Conservation (phyloP, 1,140 invertebrate genomes). For the Potamilus streckersoni region DNA sequence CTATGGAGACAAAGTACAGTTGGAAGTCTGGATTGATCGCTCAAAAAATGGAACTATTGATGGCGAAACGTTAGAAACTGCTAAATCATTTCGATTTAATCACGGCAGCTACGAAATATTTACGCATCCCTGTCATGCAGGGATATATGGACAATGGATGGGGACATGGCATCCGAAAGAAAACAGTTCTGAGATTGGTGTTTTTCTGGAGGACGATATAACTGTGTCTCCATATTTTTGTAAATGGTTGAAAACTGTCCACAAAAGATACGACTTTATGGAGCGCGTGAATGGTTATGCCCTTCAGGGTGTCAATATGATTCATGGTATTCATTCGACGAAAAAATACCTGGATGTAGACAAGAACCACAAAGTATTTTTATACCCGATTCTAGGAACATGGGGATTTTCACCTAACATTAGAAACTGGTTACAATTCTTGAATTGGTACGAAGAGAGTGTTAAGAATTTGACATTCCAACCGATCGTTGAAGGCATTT, state of each 20-base stretch:
- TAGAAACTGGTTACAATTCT: slow-evolving; percentile 2
- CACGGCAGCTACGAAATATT: slow-evolving; percentile 33
- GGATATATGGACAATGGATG: slow-evolving; percentile 47
- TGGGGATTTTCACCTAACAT: slow-evolving; percentile 12
- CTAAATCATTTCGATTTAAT: slow-evolving; percentile 34
- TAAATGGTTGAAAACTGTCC: slow-evolving; percentile 42
- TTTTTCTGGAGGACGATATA: slow-evolving; percentile 50
- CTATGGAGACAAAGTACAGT: slow-evolving; percentile 24
- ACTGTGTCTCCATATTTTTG: slow-evolving; percentile 45
- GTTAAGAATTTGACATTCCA: not conserved
- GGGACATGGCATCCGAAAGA: slow-evolving; percentile 33
- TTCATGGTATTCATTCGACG: slow-evolving; percentile 9
- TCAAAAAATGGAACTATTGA: slow-evolving; percentile 15
- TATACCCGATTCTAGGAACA: slow-evolving; percentile 13
- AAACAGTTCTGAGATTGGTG: slow-evolving; percentile 35
- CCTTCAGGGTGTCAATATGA: slow-evolving; percentile 28
- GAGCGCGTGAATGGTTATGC: slow-evolving; percentile 33
- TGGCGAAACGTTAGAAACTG: slow-evolving; percentile 17
- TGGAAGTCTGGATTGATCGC: slow-evolving; percentile 46
- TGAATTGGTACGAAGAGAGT: slow-evolving; percentile 10
- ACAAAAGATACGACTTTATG: slow-evolving; percentile 38
- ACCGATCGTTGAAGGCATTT: slow-evolving; percentile 3
- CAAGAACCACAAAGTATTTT: not conserved
- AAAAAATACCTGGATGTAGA: not conserved
- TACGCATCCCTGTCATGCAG: slow-evolving; percentile 29